Evolutionary conservation across 2,888 invertebrate species (phyloP).

Genomic region (Parasteatoda lunata): DNA sequence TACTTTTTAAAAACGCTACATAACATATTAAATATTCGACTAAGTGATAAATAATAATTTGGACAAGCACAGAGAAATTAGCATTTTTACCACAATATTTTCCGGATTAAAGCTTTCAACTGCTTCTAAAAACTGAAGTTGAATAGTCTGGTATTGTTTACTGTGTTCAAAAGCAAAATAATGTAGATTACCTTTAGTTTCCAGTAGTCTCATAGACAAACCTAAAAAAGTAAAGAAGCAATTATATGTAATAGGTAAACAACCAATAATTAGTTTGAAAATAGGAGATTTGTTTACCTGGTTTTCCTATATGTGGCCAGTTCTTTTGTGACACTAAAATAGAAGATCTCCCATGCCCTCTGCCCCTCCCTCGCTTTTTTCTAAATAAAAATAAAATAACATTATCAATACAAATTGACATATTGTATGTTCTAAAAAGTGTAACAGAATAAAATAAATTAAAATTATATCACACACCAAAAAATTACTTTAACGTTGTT

Average conservation of each 20-base stretch:
- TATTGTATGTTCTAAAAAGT: no score
- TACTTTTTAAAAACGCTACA: no score
- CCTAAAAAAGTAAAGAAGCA: conserved; percentile 74
- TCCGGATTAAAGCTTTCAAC: conserved; percentile 87
- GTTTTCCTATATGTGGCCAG: conserved; percentile 83
- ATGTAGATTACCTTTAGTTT: conserved; percentile 77
- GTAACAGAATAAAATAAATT: no score
- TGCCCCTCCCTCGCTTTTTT: conserved; percentile 75
- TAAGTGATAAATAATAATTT: no score
- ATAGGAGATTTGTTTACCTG: conserved; percentile 75
- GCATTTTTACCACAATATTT: conserved; percentile 80
- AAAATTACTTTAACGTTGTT: no score
- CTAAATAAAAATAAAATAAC: conserved; percentile 37
- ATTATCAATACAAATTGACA: not conserved
- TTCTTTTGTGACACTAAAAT: conserved; percentile 82
- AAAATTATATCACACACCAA: no score
- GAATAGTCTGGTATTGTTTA: conserved; percentile 82
- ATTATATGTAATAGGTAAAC: not conserved
- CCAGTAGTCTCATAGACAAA: conserved; percentile 82
- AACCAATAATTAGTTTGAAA: no score
- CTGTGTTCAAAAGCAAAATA: conserved; percentile 86
- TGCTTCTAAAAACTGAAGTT: conserved; percentile 84
- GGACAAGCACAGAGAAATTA: no score
- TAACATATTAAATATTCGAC: no score
- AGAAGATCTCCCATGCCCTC: conserved; percentile 78